Base-by-base conservation (phyloP, 2,113 vertebrate species). In the Gobius niger region DNA sequence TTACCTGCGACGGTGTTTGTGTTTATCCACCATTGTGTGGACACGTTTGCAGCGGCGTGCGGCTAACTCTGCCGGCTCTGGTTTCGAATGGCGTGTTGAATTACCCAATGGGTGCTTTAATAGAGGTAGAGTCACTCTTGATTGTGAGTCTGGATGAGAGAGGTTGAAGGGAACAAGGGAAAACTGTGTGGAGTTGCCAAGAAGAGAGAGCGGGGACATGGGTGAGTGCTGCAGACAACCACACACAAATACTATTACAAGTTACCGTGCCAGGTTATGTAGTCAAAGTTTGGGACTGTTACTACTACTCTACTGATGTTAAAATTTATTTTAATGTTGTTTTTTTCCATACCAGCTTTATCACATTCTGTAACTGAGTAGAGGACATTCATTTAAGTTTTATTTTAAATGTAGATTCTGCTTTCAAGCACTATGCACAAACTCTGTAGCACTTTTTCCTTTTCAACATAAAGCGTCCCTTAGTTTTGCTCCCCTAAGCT, bases 101-200 rank as follows among this genome's bases (percentile, higher is more conserved):
- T 92, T 91, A 91, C 89, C 71, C 80, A 75, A 70, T 82, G 75
- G 82, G 73, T 88, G 87, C 88, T 88, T 91, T 88, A 90, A 88
- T 89, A 91, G 87, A 67, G 83, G 68, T 47, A 63, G 59, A 80
- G 78, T 72, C 87, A 80, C 72, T 87, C 84, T 90, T 90, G 86
- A 89, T 89, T 89, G 85, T 86, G 82, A 77, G 82, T 76, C 77
- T 79, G 85, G 70, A 69, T 76, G 82, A 87, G 80, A 64, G 78
- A 75, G 68, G 78, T 76, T 79, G 77, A 82, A 77, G 77, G 78
- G 68, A 77, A 67, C 69, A 59, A 75, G 65, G 68, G 68, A 73
- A 56, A 85, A 68, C 73, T 65, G 66, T 74, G 70, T 44, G 42
- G 59, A 75, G 70, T 74, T 51, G 57, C 50, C 40, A 62, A 76